Percentiles rank a stretch among this genome's conserved stretches.
These are phyloP conservation scores for Conus betulinus DNA, from an alignment of 1,140 invertebrate species.

Conservation along the genomic window DNA sequence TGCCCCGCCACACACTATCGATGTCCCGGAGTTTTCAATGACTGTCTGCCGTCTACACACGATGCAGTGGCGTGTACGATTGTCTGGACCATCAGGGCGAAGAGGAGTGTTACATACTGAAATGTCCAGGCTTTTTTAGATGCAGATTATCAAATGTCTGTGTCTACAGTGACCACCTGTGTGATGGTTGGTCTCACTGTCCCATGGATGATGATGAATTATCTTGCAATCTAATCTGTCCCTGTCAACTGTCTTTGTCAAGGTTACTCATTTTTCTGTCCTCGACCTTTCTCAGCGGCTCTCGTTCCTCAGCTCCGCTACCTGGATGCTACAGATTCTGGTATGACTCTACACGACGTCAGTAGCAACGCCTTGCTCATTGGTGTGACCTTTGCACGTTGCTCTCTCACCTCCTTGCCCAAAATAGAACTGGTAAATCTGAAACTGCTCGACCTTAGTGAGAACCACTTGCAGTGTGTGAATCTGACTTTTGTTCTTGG, in stretches of 20 bases:
- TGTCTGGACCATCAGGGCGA: slow-evolving; percentile 2
- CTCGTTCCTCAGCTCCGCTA: not conserved
- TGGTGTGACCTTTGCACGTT: not conserved
- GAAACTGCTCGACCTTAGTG: not conserved
- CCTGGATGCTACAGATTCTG: slow-evolving; percentile 4
- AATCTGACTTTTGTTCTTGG: not conserved
- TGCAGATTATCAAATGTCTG: slow-evolving; percentile 4
- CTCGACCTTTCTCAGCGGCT: not conserved
- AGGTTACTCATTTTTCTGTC: not conserved
- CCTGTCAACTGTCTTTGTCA: slow-evolving; percentile 1
- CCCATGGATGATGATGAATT: no score
- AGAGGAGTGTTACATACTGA: not conserved
- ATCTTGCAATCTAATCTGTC: not conserved
- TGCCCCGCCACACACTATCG: slow-evolving; percentile 7
- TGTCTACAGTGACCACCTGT: not conserved
- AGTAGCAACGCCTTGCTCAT: not conserved
- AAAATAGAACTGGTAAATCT: not conserved
- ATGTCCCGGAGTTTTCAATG: not conserved
- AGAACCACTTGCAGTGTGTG: not conserved
- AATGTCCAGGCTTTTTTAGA: not conserved
- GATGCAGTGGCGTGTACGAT: not conserved
- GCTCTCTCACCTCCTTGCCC: not conserved
- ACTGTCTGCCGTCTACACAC: slow-evolving; percentile 16
- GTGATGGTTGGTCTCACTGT: no score
- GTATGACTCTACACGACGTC: not conserved